phyloP scores from a whole-genome alignment of 1,140 invertebrate species.

The Drosophila orena region DNA sequence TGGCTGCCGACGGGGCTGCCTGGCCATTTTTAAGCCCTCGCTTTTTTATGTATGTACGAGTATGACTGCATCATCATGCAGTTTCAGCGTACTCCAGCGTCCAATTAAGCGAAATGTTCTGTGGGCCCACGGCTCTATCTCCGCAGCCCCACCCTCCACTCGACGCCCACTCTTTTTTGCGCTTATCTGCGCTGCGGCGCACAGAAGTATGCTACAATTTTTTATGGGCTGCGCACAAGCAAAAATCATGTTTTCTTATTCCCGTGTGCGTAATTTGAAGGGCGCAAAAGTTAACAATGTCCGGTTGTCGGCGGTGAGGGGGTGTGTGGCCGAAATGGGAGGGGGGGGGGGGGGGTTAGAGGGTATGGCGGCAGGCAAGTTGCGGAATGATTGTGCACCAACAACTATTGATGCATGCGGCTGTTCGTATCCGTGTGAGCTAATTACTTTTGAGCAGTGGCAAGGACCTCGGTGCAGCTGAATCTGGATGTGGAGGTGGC shows the following conservation, averaged over 20 bases:
- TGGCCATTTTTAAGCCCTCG: constrained; percentile 24
- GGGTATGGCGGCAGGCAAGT: constrained; percentile 1
- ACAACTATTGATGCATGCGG: constrained; percentile 70
- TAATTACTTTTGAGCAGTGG: constrained; percentile 73
- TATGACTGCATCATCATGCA: constrained; percentile 79
- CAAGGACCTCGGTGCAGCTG: constrained; percentile 23
- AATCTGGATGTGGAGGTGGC: constrained; percentile 14
- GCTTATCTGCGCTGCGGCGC: constrained; percentile 62
- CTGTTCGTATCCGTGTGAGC: constrained; percentile 29
- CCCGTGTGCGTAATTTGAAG: constrained; percentile 80
- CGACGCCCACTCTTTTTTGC: constrained; percentile 13
- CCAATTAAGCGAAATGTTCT: constrained; percentile 82
- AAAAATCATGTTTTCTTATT: constrained; percentile 83
- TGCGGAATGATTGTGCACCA: constrained; percentile 31
- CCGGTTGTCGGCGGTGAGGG: constrained; percentile 4
- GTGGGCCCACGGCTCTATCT: constrained; percentile 57
- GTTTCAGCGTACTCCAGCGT: constrained; percentile 75
- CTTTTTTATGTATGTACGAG: constrained; percentile 63
- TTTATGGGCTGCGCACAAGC: constrained; percentile 78
- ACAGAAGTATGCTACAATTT: constrained; percentile 78
- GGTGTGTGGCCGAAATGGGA: no score
- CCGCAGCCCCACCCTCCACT: background rate
- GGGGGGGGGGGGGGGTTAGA: no score
- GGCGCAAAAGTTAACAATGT: constrained; percentile 66
- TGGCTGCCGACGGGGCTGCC: constrained; percentile 19